Conservation (phyloP, 2,113 vertebrate species). For the Takifugu flavidus region DNA sequence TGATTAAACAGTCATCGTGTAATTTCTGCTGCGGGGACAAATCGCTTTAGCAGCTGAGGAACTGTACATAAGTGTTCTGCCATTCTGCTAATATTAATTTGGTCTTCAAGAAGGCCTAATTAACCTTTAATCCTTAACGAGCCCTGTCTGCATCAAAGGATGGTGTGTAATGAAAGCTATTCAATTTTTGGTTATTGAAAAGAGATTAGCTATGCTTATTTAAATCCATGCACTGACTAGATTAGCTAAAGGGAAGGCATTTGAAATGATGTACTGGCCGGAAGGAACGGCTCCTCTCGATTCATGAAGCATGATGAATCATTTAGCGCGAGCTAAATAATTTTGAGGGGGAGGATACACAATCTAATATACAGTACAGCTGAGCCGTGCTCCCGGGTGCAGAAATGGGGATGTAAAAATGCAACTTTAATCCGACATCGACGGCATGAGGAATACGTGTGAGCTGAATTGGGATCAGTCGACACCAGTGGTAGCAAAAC, state of each 20-base stretch:
- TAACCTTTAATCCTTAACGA: conserved; percentile 47
- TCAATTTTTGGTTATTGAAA: conserved; percentile 16
- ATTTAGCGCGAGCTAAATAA: conserved; percentile 5
- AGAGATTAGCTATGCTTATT: conserved; percentile 32
- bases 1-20: conserved; percentile 37
- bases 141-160: conserved; percentile 18
- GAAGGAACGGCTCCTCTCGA: conserved; percentile 14
- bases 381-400: no score
- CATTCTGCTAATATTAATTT: conserved; percentile 24
- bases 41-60: conserved; percentile 26
- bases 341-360: conserved; percentile 7
- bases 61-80: conserved; percentile 19
- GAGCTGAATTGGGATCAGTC: no score
- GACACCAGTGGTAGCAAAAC: no score
- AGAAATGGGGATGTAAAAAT: no score
- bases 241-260: conserved; percentile 17
- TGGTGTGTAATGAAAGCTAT: conserved; percentile 3
- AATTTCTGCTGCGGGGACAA: conserved; percentile 38
- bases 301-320: conserved; percentile 24
- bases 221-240: conserved; percentile 24
- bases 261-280: conserved; percentile 25
- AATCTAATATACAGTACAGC: neutral
- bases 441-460: no score
- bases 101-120: conserved; percentile 41
- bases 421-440: no score